Evolutionary conservation across 2,888 invertebrate genomes (phyloP), one percentile per base, ranked within the genome.

Genomic region (Sarcophaga rosellei): DNA sequence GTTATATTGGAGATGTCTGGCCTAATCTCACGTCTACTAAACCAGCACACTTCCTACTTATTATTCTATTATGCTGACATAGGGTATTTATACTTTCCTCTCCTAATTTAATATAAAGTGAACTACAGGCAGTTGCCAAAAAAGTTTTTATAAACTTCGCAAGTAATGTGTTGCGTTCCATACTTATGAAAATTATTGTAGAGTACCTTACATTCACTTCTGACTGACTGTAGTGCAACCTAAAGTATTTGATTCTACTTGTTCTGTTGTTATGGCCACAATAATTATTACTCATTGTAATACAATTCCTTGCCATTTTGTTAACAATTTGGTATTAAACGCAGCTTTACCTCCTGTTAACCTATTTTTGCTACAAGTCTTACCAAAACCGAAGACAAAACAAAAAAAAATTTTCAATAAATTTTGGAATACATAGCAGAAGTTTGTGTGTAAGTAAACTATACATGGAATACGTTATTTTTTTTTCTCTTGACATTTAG

Each of bases 401-500:
- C 74, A 69, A 20, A 1, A 63, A 63, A 21, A 62, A 23, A 23
- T 23, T 35, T 0, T 20, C 20, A 44, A 44, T n/a, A 66, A 66
- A 66, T 35, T 20, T 44, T 25, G 17, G 35, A 66, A 66, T 66
- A 63, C 21, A 63, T 4, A 63, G 12, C 12, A 53, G 4, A 17
- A 15, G 53, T 53, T 0, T 53, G 53, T 12, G 15, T 72, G 59
- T 59, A 62, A 63, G 59, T 66, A 65, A 65, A 45, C 4, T n/a
- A 63, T n/a, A 25, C 61, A 74, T 78, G 75, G 84, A 72, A 81
- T 86, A 85, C 20, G 65, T 76, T 76, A 70, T 83, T 81, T 83
- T 80, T 15, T 85, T 86, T 73, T 83, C 80, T 81, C 73, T 5
- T 85, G 87, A 88, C 88, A 88, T 87, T 87, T 88, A 80, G 88